Conservation (phyloP, 2,113 vertebrate genomes). For the Madoqua kirkii region DNA sequence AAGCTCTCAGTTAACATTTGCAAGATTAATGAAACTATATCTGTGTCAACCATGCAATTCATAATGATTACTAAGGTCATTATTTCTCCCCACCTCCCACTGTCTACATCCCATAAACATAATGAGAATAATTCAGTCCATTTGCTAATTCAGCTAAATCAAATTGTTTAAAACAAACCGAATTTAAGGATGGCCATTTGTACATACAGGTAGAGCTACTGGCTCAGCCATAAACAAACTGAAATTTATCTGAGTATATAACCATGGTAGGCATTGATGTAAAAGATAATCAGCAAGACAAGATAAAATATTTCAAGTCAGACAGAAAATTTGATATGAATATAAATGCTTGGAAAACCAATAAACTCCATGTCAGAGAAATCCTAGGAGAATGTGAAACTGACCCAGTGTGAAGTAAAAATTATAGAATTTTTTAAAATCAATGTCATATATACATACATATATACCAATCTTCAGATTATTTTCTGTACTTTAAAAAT, state of each 20-base stretch:
- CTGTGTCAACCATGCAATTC: background rate
- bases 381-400: background rate
- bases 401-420: background rate
- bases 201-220: background rate
- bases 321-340: slow-evolving; percentile 10
- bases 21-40: background rate
- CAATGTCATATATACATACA: background rate
- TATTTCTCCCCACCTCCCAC: background rate
- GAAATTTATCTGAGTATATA: background rate
- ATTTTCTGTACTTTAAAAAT: slow-evolving; percentile 48
- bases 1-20: background rate
- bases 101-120: background rate
- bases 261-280: background rate
- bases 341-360: background rate
- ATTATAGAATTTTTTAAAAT: background rate
- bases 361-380: background rate
- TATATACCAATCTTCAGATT: background rate
- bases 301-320: background rate
- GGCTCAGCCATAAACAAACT: background rate
- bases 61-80: background rate
- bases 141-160: background rate
- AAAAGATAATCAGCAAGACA: background rate
- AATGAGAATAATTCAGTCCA: background rate
- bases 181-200: background rate
- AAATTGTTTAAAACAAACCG: background rate